A percentile compares a stretch with the other conserved stretches of the same genome.
Conservation (phyloP, 2,888 invertebrate species). For the Dryocosmus kuriphilus region DNA sequence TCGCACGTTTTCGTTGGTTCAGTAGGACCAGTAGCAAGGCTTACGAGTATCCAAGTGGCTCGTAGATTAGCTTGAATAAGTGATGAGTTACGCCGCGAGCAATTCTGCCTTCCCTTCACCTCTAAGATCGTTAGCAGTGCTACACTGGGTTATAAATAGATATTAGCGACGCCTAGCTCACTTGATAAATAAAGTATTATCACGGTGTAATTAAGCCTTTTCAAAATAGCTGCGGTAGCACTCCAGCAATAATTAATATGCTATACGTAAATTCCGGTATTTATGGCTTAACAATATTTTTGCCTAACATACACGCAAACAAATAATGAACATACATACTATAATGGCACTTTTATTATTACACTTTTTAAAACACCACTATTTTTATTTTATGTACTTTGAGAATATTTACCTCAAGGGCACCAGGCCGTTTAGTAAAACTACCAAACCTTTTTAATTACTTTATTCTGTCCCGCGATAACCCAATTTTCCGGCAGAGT, state of each 20-base stretch:
- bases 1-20: constrained; percentile 3
- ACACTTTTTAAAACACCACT: too few species aligned
- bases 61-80: constrained; percentile 63
- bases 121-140: constrained; percentile 36
- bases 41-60: constrained; percentile 47
- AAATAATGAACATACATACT: too few species aligned
- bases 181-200: constrained; percentile 24
- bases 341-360: too few species aligned
- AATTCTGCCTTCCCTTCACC: constrained; percentile 41
- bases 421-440: too few species aligned
- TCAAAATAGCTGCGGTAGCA: neutral
- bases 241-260: neutral
- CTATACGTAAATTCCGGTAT: neutral
- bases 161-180: constrained; percentile 34
- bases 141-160: constrained; percentile 30
- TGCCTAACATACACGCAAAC: too few species aligned
- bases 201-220: constrained; percentile 21
- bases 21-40: constrained; percentile 10
- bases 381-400: too few species aligned
- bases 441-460: too few species aligned
- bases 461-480: too few species aligned
- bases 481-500: too few species aligned
- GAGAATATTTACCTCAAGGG: too few species aligned
- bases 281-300: neutral
- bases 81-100: constrained; percentile 57